Evolutionary conservation across 2,113 vertebrate genomes (phyloP).

Genomic region (Neotragus moschatus): DNA sequence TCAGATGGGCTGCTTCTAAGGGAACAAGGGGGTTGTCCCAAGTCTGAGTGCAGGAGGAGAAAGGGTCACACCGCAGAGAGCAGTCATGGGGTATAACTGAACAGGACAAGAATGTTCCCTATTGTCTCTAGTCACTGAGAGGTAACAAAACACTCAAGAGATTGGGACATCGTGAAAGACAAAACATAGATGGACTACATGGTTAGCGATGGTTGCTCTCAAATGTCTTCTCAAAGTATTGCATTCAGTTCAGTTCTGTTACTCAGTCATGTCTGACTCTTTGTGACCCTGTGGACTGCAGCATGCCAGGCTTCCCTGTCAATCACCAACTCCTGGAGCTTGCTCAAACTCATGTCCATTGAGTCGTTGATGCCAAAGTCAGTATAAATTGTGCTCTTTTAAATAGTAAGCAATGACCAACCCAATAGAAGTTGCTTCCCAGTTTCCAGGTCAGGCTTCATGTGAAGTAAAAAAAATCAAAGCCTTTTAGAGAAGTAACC

Average conservation of each 20-base stretch:
- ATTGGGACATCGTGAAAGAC: background rate
- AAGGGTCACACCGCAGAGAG: background rate
- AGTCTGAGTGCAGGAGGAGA: background rate
- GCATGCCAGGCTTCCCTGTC: background rate
- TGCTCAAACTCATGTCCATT: background rate
- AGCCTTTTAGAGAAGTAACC: background rate
- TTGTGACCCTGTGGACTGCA: background rate
- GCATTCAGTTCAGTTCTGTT: background rate
- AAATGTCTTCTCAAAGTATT: background rate
- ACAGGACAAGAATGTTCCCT: background rate
- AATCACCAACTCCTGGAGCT: background rate
- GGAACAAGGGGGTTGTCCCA: background rate
- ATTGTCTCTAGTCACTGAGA: background rate
- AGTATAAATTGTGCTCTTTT: background rate
- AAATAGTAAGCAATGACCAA: background rate
- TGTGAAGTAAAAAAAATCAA: constrained; percentile 17
- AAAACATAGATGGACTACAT: background rate
- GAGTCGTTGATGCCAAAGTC: background rate
- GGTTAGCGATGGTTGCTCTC: background rate
- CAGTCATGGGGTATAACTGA: background rate
- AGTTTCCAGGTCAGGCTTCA: background rate
- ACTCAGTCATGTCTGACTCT: background rate
- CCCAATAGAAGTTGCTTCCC: background rate
- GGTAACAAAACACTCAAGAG: background rate
- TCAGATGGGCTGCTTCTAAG: background rate